Percentiles rank a stretch among this genome's conserved stretches.
Conservation (phyloP, 2,888 invertebrate species). For the Cosmia pyralina region DNA sequence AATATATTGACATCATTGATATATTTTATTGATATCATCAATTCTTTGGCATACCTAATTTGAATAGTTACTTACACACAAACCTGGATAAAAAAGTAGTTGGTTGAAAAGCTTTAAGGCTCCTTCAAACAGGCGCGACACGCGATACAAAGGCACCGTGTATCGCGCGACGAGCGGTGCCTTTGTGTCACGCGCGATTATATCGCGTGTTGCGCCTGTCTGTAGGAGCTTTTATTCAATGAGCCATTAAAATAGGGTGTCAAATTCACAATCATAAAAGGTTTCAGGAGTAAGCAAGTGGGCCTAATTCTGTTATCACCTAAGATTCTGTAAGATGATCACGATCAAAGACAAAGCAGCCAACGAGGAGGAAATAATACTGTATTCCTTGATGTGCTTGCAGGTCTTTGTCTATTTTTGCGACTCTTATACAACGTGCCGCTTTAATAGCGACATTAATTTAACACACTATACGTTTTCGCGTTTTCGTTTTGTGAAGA, state of each 20-base stretch:
- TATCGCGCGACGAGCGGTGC: too few relatives aligned
- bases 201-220: too few relatives aligned
- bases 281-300: constrained; percentile 7
- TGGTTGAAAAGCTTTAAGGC: neutral
- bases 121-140: too few relatives aligned
- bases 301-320: constrained; percentile 24
- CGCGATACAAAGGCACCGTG: too few relatives aligned
- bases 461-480: too few relatives aligned
- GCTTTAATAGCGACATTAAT: too few relatives aligned
- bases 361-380: constrained; percentile 39
- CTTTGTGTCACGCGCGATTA: too few relatives aligned
- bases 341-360: constrained; percentile 48
- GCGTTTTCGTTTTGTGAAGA: too few relatives aligned
- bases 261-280: constrained; percentile 5
- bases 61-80: neutral
- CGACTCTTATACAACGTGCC: too few relatives aligned
- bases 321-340: constrained; percentile 20
- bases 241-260: constrained; percentile 1
- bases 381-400: constrained; percentile 7
- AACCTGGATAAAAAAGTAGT: neutral
- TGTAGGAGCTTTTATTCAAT: neutral
- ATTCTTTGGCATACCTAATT: neutral
- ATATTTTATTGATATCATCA: neutral
- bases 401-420: constrained; percentile 7
- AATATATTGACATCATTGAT: neutral